Evolutionary conservation across 1,140 invertebrate species (phyloP), one percentile per base, ranked within the genome.

Genomic region (Neodiprion virginianus): DNA sequence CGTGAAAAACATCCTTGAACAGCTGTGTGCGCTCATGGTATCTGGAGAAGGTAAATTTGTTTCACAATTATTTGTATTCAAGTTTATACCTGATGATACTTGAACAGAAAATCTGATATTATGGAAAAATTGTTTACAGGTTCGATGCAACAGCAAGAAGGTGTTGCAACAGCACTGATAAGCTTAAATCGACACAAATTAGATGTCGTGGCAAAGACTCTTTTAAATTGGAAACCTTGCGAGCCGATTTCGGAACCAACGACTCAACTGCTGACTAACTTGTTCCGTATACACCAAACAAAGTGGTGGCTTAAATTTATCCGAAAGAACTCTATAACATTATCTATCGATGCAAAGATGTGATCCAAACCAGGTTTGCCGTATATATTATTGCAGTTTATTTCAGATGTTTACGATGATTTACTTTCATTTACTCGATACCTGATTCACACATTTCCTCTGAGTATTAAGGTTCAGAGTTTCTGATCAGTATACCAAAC

Each of bases 111-210:
- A 66, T 40, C 28, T 40, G 28, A 40, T 40, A 3, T 40, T 40
- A 40, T 40, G 2, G 28, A 66, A 66, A 21, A 66, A 21, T 1
- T 40, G 28, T 3, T 65, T 21, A 47, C 67, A 87, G 86, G 74
- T 28, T 72, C 82, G 1, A 69, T 78, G 0, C 83, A 87, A 49
- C 77, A 83, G 50, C 81, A 86, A 73, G 86, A 88, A 76, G 84
- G 87, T 2, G 73, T 84, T 48, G 75, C 82, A 14, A 77, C 81
- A 3, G 85, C 85, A 0, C 78, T 88, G 21, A 50, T 87, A 12
- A 83, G 81, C 50, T 75, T 88, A 50, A 75, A 77, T 4, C 78
- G 79, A 11, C 83, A 83, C 7, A 72, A 81, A 40, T 85, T 86
- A 10, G n/a, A 75, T 0, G 68, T 78, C 49, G 71, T 86, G 5